Evolutionary conservation across 2,797 vertebrate genomes (phyloP), one percentile per base, ranked within the genome.

Genomic region (Poeciliopsis paucimaculata): DNA sequence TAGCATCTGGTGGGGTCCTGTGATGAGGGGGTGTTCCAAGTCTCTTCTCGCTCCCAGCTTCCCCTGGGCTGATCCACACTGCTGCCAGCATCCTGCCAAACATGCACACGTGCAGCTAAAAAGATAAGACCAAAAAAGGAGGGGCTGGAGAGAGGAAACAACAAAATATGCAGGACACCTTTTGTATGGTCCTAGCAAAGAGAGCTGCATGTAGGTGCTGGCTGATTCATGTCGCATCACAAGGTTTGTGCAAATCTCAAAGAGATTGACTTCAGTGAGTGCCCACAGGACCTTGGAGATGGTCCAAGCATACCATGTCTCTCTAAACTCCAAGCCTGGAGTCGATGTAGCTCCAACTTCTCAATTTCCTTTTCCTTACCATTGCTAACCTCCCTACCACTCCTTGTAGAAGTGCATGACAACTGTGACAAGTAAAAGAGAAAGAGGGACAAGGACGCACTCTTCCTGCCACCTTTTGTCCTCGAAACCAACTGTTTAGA

Each of bases 1-100:
- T 77, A 90, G 93, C 94, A 95, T 95, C 93, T 95, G 94, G 91
- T 93, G 87, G 88, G 89, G 91, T 94, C 91, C 88, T 92, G 90
- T 86, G 89, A 91, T 90, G 90, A 92, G 87, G 87, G 86, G 86
- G 72, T 49, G 70, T 86, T 93, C 90, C 92, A 92, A 90, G 84
- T 84, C 85, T 85, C 84, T 84, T 53, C 86, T 46, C 84, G 86
- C 87, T 89, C 85, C 62, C 86, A 79, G 83, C 82, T n/a, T 85
- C 89, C 90, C 86, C 77, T 79, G 88, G 88, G 91, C 90, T 82
- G 86, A 87, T 86, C 76, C 86, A 62, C 82, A 79, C 75, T 77
- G 34, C 77, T 76, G 83, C 87, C 87, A 92, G 88, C 79, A 78
- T 85, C 89, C 85, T 91, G 92, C 92, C 90, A 92, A 93, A 91